A percentile compares a stretch with the other conserved stretches of the same genome.
Conservation (phyloP, 1,140 invertebrate species). For the Stegodyphus dumicola region DNA sequence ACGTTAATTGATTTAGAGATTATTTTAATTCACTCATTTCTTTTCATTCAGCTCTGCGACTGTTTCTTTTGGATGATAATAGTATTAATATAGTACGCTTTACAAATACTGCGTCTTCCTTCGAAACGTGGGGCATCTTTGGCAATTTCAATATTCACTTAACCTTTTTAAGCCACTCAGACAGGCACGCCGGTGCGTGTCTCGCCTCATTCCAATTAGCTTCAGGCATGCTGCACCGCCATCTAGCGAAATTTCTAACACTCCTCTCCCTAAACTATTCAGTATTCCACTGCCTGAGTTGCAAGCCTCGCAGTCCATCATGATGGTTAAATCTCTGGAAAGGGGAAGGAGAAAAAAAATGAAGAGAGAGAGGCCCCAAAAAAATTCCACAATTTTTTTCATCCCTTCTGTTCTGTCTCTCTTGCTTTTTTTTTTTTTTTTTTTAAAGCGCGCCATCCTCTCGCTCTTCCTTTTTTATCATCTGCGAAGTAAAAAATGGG, state of each 20-base stretch:
- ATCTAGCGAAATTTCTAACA: no score
- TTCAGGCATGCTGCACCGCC: neutral
- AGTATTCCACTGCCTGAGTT: neutral
- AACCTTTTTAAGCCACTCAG: no score
- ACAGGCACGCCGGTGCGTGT: neutral
- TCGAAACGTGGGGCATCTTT: no score
- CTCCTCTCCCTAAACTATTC: neutral
- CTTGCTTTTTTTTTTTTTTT: neutral
- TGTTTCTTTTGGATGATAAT: no score
- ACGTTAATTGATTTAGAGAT: no score
- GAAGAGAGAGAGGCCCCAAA: no score
- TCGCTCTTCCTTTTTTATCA: conserved; percentile 16
- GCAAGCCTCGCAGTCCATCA: conserved; percentile 24
- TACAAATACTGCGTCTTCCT: no score
- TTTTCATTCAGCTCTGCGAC: no score
- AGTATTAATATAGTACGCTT: no score
- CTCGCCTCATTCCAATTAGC: conserved; percentile 6
- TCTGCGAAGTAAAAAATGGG: conserved; percentile 37
- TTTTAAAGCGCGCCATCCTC: conserved; percentile 9
- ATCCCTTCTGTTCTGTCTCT: neutral
- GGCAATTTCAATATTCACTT: no score
- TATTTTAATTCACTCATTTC: no score
- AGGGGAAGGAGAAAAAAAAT: neutral
- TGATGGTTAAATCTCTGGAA: conserved; percentile 53
- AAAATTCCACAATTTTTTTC: conserved; percentile 11